Conservation (phyloP, 1,140 invertebrate species). For the Bombyx mori region ASM3026992v2 NC_085117.1:14849001-14849500, state of each 20-base stretch:
- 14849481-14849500: neutral
- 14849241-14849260: slow-evolving; percentile 1
- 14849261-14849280: slow-evolving; percentile 9
- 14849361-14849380: slow-evolving; percentile 2
- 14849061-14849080: too few species aligned
- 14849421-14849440: slow-evolving; percentile 25
- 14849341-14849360: neutral
- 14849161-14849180: neutral
- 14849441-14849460: neutral
- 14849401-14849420: slow-evolving; percentile 32
- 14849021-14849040: too few species aligned
- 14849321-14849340: neutral
- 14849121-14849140: too few species aligned
- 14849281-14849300: neutral
- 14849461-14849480: slow-evolving; percentile 1
- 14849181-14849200: neutral
- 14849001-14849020: too few species aligned
- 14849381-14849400: slow-evolving; percentile 18
- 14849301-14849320: neutral
- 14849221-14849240: neutral
- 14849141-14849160: too few species aligned
- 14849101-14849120: too few species aligned
- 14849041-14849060: too few species aligned
- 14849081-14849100: too few species aligned
- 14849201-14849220: neutral